These are phyloP conservation scores for Dromas ardeola DNA, from an alignment of 2,113 vertebrate species.

Conservation along the genomic window DNA sequence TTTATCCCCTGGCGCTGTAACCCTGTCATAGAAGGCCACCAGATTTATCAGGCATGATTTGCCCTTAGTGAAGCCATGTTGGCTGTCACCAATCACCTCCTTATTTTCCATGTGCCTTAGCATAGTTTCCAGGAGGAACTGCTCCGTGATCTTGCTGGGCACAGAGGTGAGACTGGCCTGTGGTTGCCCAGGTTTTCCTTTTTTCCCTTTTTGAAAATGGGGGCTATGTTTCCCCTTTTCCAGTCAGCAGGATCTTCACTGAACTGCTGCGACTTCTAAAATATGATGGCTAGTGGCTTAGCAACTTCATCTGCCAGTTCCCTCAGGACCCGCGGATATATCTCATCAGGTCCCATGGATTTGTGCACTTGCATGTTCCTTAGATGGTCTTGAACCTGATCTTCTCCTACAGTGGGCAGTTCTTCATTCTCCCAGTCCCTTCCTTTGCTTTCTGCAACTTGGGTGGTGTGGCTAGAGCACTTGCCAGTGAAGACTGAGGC, in stretches of 20 bases:
- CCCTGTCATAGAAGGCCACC: background rate
- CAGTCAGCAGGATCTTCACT: background rate
- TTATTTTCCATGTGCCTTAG: background rate
- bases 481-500: background rate
- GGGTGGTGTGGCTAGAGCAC: background rate
- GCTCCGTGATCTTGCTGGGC: background rate
- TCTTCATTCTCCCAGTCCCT: background rate
- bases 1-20: background rate
- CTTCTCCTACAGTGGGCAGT: background rate
- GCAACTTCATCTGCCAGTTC: background rate
- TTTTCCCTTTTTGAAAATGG: background rate
- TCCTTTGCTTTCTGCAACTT: background rate
- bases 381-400: background rate
- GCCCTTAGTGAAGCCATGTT: background rate
- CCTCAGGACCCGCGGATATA: background rate
- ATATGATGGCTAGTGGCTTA: background rate
- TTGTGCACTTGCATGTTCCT: background rate
- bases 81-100: background rate
- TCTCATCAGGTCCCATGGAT: background rate
- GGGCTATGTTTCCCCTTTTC: background rate
- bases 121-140: background rate
- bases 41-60: background rate
- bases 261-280: background rate
- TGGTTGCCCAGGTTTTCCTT: background rate
- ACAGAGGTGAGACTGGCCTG: background rate